phyloP scores from a whole-genome alignment of 2,113 vertebrate species.

The Turdus rufiventris region DNA sequence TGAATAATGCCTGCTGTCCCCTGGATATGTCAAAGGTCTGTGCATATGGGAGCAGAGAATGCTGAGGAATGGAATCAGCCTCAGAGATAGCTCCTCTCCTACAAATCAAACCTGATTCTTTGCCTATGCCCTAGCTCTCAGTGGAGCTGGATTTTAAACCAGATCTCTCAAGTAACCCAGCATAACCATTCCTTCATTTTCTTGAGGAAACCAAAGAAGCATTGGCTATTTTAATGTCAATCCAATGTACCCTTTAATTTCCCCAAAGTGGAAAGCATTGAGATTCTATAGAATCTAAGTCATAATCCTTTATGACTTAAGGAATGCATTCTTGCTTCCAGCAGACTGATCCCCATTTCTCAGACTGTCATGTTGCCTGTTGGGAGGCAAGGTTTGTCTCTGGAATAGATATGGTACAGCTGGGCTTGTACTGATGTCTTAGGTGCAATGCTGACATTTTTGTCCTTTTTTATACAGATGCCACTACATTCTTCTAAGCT shows the following conservation, averaged over 20 bases:
- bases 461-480: neutral
- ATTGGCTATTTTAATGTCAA: neutral
- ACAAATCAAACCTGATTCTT: neutral
- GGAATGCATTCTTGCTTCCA: neutral
- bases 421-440: neutral
- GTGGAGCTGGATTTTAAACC: neutral
- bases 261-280: neutral
- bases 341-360: neutral
- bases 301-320: neutral
- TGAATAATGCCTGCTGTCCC: neutral
- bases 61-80: neutral
- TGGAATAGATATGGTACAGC: neutral
- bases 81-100: neutral
- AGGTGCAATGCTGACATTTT: neutral
- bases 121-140: neutral
- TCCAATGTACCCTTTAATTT: neutral
- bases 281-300: neutral
- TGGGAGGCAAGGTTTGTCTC: neutral
- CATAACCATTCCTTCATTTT: neutral
- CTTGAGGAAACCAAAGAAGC: neutral
- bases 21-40: neutral
- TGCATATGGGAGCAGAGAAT: neutral
- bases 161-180: neutral
- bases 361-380: neutral
- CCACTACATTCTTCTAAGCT: neutral